Conservation (phyloP, 2,888 invertebrate species). For the Pherbina coryleti region DNA sequence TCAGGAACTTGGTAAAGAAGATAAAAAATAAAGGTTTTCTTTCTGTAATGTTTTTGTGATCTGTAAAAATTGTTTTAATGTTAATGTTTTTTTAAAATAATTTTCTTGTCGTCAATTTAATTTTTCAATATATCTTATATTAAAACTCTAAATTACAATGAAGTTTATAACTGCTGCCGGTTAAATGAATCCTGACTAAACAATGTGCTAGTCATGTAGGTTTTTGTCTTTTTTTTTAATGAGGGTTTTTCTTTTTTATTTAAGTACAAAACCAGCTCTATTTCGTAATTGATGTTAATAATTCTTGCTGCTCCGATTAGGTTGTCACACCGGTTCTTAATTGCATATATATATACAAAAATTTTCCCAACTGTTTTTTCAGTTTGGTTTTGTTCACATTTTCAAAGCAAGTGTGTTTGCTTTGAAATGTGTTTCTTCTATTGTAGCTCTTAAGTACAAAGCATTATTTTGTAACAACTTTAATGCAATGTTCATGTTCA, state of each 20-base stretch:
- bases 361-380: not conserved
- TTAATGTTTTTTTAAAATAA: too few relatives aligned
- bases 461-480: not conserved
- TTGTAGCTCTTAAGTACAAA: not conserved
- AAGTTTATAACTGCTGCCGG: too few relatives aligned
- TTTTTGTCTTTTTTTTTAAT: not conserved
- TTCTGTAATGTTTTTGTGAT: too few relatives aligned
- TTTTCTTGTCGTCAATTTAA: too few relatives aligned
- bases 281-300: constrained; percentile 9
- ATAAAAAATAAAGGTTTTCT: too few relatives aligned
- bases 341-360: not conserved
- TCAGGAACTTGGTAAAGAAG: too few relatives aligned
- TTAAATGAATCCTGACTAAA: too few relatives aligned
- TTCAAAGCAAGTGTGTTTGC: not conserved
- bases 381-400: not conserved
- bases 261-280: not conserved
- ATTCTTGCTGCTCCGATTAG: not conserved
- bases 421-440: not conserved
- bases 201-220: too few relatives aligned
- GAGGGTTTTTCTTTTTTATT: not conserved
- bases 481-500: not conserved
- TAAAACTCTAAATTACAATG: too few relatives aligned
- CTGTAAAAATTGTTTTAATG: too few relatives aligned
- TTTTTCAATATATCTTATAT: too few relatives aligned
- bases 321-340: constrained; percentile 21